Percentiles rank a stretch among this genome's conserved stretches.
These are phyloP conservation scores for Octodonta nipae DNA, from an alignment of 2,888 invertebrate species.

Conservation along the genomic window DNA sequence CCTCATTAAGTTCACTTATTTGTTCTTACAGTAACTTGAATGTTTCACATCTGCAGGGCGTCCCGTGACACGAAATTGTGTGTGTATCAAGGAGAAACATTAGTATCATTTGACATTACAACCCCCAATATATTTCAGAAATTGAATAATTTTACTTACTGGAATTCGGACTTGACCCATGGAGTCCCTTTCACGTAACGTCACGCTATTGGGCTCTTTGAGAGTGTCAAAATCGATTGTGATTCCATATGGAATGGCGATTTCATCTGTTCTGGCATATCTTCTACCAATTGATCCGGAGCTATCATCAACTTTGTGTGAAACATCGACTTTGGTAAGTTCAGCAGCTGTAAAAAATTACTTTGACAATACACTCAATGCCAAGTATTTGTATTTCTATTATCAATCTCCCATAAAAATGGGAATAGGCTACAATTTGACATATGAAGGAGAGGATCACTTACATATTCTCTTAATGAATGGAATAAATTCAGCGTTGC, in stretches of 20 bases:
- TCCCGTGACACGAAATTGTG: too few species aligned
- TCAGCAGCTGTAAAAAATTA: slow-evolving; percentile 44
- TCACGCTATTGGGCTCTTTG: slow-evolving; percentile 77
- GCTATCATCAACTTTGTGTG: slow-evolving; percentile 87
- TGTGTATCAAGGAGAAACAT: too few species aligned
- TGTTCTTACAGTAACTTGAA: too few species aligned
- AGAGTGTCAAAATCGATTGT: slow-evolving; percentile 96
- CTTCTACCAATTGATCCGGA: slow-evolving; percentile 93
- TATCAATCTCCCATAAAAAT: too few species aligned
- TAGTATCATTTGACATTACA: too few species aligned
- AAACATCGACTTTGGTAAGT: slow-evolving; percentile 68
- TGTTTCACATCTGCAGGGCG: too few species aligned
- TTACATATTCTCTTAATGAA: slow-evolving; percentile 69
- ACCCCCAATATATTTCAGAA: too few species aligned
- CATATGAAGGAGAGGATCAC: slow-evolving; percentile 17
- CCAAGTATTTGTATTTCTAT: too few species aligned
- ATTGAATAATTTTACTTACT: too few species aligned
- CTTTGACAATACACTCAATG: background rate
- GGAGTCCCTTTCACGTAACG: slow-evolving; percentile 84
- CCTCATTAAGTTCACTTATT: too few species aligned
- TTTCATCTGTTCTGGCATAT: slow-evolving; percentile 93
- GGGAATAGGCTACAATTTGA: too few species aligned
- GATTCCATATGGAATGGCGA: slow-evolving; percentile 94
- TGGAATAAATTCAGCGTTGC: slow-evolving; percentile 75
- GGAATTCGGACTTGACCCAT: slow-evolving; percentile 88